Evolutionary conservation across 2,888 invertebrate genomes (phyloP).

Genomic region (Mycalesis mineus): DNA sequence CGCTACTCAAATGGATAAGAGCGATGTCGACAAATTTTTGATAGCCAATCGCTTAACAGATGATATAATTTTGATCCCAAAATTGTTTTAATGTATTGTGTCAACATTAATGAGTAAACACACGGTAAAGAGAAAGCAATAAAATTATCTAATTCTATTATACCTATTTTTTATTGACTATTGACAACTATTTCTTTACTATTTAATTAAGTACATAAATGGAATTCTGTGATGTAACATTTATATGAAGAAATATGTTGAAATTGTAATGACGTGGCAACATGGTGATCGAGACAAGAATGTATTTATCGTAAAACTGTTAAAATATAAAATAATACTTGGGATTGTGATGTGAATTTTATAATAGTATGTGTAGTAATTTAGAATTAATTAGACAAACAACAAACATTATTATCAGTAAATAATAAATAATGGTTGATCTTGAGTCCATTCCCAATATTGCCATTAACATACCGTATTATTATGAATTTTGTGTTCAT

Average conservation of each 20-base stretch:
- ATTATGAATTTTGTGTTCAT: background rate
- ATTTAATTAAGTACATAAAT: constrained; percentile 61
- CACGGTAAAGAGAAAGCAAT: constrained; percentile 37
- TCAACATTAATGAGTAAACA: constrained; percentile 25
- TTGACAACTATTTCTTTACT: constrained; percentile 53
- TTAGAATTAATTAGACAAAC: too few species aligned
- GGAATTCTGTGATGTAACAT: constrained; percentile 40
- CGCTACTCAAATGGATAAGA: constrained; percentile 17
- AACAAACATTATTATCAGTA: too few species aligned
- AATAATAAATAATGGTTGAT: background rate
- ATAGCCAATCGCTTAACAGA: constrained; percentile 42
- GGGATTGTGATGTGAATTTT: too few species aligned
- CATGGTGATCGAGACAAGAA: background rate
- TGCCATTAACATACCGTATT: background rate
- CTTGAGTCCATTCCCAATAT: background rate
- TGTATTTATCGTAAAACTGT: too few species aligned
- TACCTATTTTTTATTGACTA: constrained; percentile 52
- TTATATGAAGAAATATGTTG: constrained; percentile 10
- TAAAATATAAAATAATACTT: too few species aligned
- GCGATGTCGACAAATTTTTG: constrained; percentile 37
- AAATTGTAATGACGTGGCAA: constrained; percentile 1
- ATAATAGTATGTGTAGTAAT: too few species aligned
- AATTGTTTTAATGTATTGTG: constrained; percentile 33
- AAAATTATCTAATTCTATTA: constrained; percentile 41
- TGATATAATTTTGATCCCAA: constrained; percentile 66